Percentiles rank a stretch among this genome's conserved stretches.
Evolutionary conservation across 1,140 invertebrate genomes (phyloP).

Genomic region (Leguminivora glycinivorella): DNA sequence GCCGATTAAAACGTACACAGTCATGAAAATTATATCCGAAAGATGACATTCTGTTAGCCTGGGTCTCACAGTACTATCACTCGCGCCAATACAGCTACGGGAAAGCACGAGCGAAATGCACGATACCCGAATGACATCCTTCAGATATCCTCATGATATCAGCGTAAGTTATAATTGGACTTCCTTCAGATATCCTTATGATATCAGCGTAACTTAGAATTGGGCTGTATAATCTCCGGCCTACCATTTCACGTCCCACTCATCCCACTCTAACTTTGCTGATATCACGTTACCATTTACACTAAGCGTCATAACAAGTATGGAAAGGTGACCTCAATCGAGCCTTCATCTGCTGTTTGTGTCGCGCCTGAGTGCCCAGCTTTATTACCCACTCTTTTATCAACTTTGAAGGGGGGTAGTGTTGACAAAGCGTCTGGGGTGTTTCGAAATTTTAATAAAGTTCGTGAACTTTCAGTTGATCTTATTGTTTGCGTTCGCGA

Average conservation of each 20-base stretch:
- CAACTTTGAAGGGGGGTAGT: constrained; percentile 1
- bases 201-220: too few species aligned
- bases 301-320: not conserved
- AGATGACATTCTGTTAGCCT: too few species aligned
- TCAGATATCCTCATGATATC: too few species aligned
- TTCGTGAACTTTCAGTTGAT: not conserved
- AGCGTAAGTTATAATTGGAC: too few species aligned
- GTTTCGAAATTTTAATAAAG: constrained; percentile 9
- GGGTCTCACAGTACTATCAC: too few species aligned
- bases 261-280: not conserved
- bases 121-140: too few species aligned
- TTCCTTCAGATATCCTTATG: too few species aligned
- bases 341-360: not conserved
- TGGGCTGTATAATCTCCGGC: too few species aligned
- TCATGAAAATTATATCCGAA: too few species aligned
- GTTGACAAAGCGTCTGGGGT: constrained; percentile 11
- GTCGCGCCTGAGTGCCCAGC: not conserved
- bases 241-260: not conserved
- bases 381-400: constrained; percentile 5
- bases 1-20: too few species aligned
- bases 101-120: too few species aligned
- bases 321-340: constrained; percentile 4
- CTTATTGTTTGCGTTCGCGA: not conserved
- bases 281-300: not conserved
- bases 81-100: too few species aligned